These are phyloP conservation scores for Perizoma flavofasciatum DNA, from an alignment of 2,888 invertebrate species.

Conservation along the genomic window DNA sequence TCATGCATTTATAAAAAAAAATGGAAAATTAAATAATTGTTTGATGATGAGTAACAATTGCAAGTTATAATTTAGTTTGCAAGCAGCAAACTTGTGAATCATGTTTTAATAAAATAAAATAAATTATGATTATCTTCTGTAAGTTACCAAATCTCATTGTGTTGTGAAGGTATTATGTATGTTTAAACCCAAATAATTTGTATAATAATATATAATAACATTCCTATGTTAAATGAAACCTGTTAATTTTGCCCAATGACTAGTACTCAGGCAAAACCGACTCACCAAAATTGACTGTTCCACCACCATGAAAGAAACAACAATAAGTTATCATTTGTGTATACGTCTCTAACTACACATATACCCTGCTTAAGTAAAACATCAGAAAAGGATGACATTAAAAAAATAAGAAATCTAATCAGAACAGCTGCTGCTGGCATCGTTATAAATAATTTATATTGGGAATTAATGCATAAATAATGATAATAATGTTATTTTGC, in stretches of 20 bases:
- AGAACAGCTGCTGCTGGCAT: no score
- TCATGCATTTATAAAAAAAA: not conserved
- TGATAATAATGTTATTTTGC: no score
- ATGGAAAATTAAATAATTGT: not conserved
- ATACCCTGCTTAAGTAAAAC: not conserved
- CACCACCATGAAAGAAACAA: constrained; percentile 82
- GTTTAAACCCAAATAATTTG: constrained; percentile 4
- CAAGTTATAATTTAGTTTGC: not conserved
- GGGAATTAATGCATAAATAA: no score
- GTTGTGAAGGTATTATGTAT: constrained; percentile 10
- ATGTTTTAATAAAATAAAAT: not conserved
- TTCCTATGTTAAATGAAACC: constrained; percentile 32
- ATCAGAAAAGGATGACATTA: no score
- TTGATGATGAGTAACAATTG: not conserved
- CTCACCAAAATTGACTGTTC: constrained; percentile 72
- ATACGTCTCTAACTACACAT: constrained; percentile 3
- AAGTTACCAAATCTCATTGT: constrained; percentile 5
- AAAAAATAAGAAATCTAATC: no score
- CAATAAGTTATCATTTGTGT: constrained; percentile 20
- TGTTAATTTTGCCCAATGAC: constrained; percentile 51
- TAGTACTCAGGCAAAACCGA: constrained; percentile 59
- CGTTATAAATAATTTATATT: no score
- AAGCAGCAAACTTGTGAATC: not conserved
- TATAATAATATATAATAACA: constrained; percentile 3
- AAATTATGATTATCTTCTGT: not conserved